phyloP scores from a whole-genome alignment of 1,140 invertebrate species.

The Orussus abietinus region DNA sequence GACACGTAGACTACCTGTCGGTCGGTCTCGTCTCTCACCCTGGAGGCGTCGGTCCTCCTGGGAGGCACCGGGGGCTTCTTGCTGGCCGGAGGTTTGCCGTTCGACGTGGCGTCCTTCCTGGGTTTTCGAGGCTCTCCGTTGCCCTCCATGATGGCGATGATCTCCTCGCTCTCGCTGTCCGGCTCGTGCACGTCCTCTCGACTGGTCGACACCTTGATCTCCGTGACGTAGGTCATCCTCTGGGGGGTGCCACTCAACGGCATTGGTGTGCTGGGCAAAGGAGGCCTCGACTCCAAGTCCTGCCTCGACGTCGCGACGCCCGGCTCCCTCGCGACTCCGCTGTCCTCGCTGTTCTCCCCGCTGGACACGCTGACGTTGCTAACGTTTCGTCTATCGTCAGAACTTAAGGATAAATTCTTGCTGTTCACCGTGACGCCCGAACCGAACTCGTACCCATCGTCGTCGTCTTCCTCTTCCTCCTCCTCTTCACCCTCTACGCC shows the following conservation, averaged over 20 bases:
- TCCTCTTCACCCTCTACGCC: constrained; percentile 7
- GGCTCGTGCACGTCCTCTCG: constrained; percentile 26
- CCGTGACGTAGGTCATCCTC: constrained; percentile 53
- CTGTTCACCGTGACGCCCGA: constrained; percentile 38
- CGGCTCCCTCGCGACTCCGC: constrained; percentile 39
- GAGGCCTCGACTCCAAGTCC: constrained; percentile 35
- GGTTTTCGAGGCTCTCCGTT: constrained; percentile 24
- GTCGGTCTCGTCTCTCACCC: constrained; percentile 29
- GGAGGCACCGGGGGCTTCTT: constrained; percentile 50
- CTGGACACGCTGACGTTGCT: constrained; percentile 48
- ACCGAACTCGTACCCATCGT: constrained; percentile 41
- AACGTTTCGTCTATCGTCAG: constrained; percentile 37
- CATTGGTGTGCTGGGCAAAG: constrained; percentile 45
- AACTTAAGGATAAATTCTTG: constrained; percentile 21
- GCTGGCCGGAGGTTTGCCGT: constrained; percentile 37
- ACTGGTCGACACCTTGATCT: constrained; percentile 50
- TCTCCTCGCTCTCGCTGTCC: constrained; percentile 28
- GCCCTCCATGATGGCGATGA: constrained; percentile 21
- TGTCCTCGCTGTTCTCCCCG: constrained; percentile 47
- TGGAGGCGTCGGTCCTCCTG: constrained; percentile 37
- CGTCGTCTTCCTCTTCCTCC: constrained; percentile 20
- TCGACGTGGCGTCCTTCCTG: constrained; percentile 32
- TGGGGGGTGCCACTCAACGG: constrained; percentile 26
- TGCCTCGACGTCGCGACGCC: constrained; percentile 28
- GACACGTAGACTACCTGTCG: constrained; percentile 49